Evolutionary conservation across 2,113 vertebrate genomes (phyloP), one percentile per base, ranked within the genome.

Genomic region (Dipodomys spectabilis): DNA sequence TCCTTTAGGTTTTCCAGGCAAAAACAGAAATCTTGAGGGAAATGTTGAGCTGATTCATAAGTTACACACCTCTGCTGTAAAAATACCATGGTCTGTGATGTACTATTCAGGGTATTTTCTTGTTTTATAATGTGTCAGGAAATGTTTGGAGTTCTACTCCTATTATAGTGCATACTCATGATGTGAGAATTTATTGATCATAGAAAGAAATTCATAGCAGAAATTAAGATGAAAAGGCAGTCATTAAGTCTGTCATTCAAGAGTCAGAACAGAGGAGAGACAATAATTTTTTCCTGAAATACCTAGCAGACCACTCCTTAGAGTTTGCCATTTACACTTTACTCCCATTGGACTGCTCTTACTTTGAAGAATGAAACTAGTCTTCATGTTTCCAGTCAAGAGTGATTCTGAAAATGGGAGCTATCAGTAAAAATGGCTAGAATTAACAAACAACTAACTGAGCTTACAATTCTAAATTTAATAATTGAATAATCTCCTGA

Each of bases 81-180:
- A 95, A 95, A 32, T 87, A 49, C 8, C 30, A 0, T 71, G 65
- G 93, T 91, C 68, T 82, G 30, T 85, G 86, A 81, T 92, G 73
- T 60, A 91, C 13, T 84, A 60, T 64, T 94, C 87, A 81, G 57
- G n/a, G 9, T 85, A 94, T 94, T 94, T 95, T 84, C 96, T 92
- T 85, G 78, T 94, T 97, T 89, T 95, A 84, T 96, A 93, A 93
- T 89, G 92, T 96, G 81, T 93, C 89, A 90, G 62, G 72, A 96
- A 96, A 92, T 95, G 91, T 81, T 80, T 90, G 25, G 22, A 91
- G 49, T 93, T 93, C 90, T 81, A 81, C 78, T 89, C 78, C 82
- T 83, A 93, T 79, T 92, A 85, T 86, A 89, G 57, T 92, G 74
- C 74, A 79, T 85, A 94, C 87, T 91, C 77, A 92, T 82, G 77